Evolutionary conservation across 2,797 vertebrate genomes (phyloP), one percentile per base, ranked within the genome.

Genomic region (Lagodon rhomboides): DNA sequence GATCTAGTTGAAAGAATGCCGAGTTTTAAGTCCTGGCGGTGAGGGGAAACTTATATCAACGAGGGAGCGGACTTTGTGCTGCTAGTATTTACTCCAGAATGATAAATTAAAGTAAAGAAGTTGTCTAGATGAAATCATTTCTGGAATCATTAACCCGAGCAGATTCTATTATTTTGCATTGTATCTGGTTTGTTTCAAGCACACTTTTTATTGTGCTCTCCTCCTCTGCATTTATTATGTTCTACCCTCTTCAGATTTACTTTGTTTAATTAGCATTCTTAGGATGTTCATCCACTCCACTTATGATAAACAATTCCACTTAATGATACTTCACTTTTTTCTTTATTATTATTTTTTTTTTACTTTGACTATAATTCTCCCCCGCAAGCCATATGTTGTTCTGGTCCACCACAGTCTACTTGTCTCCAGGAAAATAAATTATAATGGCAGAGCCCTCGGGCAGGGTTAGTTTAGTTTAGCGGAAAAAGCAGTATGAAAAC

Each of bases 381-480:
- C 69, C 60, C 43, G 4, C 17, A 74, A 75, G 73, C 77, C 61
- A 55, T 73, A 74, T 82, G 50, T 59, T 74, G 49, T 82, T 78
- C 30, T 71, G 63, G 46, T 82, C 41, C 64, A 63, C 61, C 62
- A 43, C 72, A 74, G 59, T 80, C 46, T 54, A 15, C 55, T 77
- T 77, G 68, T 85, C 77, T 80, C 12, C 49, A 58, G 54, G 58
- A 85, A 54, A 82, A 85, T 82, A 22, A 43, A 81, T 80, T 76
- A 50, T 30, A 62, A 85, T 62, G 34, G 58, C 76, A 61, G 73
- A 76, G 62, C 64, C 73, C 68, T 59, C 5, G 16, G 72, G 80
- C 63, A 73, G 62, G 70, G 76, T 84, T 84, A 80, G 78, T 85
- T 81, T 71, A 88, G 63, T 83, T 77, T 77, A 74, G 76, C 83